Conservation (phyloP, 2,113 vertebrate genomes). For the Chitala chitala region DNA sequence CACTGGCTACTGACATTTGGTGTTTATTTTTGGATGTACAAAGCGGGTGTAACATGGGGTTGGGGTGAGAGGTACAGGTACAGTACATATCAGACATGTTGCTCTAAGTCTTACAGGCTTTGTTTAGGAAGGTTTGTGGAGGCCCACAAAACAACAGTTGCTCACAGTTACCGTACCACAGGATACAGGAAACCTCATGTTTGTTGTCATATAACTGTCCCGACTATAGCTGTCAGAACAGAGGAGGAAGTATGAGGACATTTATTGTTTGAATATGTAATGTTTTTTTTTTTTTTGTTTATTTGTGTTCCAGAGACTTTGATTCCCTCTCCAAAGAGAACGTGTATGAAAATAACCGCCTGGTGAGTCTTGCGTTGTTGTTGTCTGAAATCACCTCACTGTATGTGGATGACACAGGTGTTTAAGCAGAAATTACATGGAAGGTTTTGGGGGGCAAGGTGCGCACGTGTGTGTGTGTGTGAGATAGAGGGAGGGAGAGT, state of each 20-base stretch:
- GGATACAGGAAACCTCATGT: too few species aligned
- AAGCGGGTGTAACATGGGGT: too few species aligned
- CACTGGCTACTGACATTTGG: too few species aligned
- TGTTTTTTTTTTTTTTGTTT: slow-evolving; percentile 27
- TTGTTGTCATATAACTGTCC: too few species aligned
- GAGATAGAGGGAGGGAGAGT: background rate
- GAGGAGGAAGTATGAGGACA: background rate
- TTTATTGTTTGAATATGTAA: background rate
- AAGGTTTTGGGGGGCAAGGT: background rate
- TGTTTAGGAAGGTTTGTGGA: too few species aligned
- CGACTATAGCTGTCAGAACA: too few species aligned
- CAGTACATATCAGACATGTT: too few species aligned
- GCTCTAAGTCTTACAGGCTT: too few species aligned
- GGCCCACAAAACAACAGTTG: too few species aligned
- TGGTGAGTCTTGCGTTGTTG: slow-evolving; percentile 73
- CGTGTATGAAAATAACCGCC: slow-evolving; percentile 87
- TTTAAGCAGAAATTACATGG: background rate
- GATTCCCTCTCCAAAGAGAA: slow-evolving; percentile 90
- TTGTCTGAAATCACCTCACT: background rate
- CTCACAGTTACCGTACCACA: too few species aligned
- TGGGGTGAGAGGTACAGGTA: too few species aligned
- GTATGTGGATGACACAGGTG: background rate
- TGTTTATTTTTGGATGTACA: too few species aligned
- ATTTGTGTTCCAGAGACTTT: slow-evolving; percentile 79
- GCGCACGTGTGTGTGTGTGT: background rate